Evolutionary conservation across 2,797 vertebrate genomes (phyloP), one percentile per base, ranked within the genome.

Genomic region (Hyperoplus immaculatus): DNA sequence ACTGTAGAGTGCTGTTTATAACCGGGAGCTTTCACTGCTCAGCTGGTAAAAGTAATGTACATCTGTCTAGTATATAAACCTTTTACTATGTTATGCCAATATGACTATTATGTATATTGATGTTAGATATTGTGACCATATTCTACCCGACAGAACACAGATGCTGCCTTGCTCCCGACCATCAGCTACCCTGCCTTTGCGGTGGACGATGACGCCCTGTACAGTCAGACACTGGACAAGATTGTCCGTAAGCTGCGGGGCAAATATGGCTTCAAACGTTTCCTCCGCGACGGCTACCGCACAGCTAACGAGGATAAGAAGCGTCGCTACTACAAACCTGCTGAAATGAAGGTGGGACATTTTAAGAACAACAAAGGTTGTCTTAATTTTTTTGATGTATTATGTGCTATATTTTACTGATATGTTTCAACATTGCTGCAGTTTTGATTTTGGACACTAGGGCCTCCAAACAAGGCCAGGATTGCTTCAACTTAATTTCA

Each of bases 131-230:
- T 11, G 4, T 15, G 1, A 45, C 11, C 58, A 0, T 68, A 55
- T 57, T 63, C 47, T 57, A 3, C 7, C 16, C 2, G 0, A 15
- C 83, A 99, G 98, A 99, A 99, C 88, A 99, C 98, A 0, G 98
- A 99, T 60, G 97, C 98, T 0, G 97, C 98, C 13, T 94, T 99
- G 63, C 93, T 99, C 39, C 97, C 98, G 2, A 99, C 97, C 82
- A 97, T 99, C 88, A 98, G 96, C 92, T 99, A 99, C 42, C 98
- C 98, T n/a, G 98, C 97, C 0, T 99, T 99, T 81, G 97, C 98
- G 1, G 95, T 99, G 69, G 98, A 99, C 12, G 98, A 99, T 45
- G 98, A 99, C 38, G 96, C 94, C 75, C 95, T 99, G 21, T 99
- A 95, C 89, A 92, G 81, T 78, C 98, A 99, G 92, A 98, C 98